Evolutionary conservation across 37 sponge, comb jelly and placozoan species (phyloP).

Genomic region (Agelas oroides): DNA sequence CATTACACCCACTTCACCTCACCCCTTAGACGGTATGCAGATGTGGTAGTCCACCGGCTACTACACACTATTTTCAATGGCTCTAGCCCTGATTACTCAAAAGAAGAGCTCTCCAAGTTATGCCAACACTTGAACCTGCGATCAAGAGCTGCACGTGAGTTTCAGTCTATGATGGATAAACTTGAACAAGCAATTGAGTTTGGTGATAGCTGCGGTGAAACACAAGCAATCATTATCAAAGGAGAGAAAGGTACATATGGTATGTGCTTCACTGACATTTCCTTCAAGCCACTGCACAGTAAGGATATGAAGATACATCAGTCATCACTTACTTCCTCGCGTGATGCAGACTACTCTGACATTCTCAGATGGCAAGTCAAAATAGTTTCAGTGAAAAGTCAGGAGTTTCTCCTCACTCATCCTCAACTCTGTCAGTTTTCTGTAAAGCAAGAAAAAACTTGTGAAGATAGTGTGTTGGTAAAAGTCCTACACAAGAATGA

Average conservation of each 20-base stretch:
- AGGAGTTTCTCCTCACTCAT: background rate
- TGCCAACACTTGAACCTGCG: conserved; percentile 11
- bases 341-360: background rate
- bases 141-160: conserved; percentile 14
- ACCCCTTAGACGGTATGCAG: conserved; percentile 59
- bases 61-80: conserved; percentile 5
- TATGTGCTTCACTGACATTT: no score
- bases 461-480: no score
- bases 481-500: no score
- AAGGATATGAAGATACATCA: background rate
- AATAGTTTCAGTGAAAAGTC: background rate
- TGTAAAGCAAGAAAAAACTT: no score
- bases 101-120: background rate
- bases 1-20: conserved; percentile 67
- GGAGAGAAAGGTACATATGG: background rate
- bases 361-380: background rate
- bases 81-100: background rate
- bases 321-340: background rate
- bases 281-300: background rate
- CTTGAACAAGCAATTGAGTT: conserved; percentile 5
- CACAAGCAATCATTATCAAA: background rate
- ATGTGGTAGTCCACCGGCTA: conserved; percentile 52
- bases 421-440: background rate
- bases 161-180: conserved; percentile 12
- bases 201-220: background rate